Conservation (phyloP, 2,888 invertebrate species). For the Leistus spinibarbis region DNA sequence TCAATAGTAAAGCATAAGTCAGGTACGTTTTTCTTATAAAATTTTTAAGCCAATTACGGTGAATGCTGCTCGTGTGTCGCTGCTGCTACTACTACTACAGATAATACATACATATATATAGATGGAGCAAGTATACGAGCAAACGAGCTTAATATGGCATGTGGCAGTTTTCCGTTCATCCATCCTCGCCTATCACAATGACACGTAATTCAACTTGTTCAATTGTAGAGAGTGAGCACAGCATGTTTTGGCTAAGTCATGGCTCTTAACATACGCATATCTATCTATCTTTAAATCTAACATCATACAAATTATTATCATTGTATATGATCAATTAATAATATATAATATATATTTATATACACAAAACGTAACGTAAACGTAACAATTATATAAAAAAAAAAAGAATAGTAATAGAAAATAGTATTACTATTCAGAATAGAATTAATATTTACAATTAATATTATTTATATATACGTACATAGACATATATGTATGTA, state of each 20-base stretch:
- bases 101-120: background rate
- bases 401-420: constrained; percentile 29
- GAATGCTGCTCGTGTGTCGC: constrained; percentile 21
- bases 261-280: constrained; percentile 29
- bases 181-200: constrained; percentile 36
- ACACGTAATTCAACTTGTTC: constrained; percentile 30
- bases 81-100: background rate
- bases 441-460: constrained; percentile 33
- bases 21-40: constrained; percentile 53
- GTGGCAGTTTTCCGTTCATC: constrained; percentile 32
- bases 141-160: constrained; percentile 32
- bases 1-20: constrained; percentile 56
- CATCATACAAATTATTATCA: constrained; percentile 5
- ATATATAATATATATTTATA: constrained; percentile 9
- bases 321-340: constrained; percentile 11
- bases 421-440: constrained; percentile 29
- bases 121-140: constrained; percentile 1
- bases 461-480: background rate
- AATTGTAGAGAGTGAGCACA: constrained; percentile 35
- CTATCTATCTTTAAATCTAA: constrained; percentile 6
- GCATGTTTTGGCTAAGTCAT: constrained; percentile 37
- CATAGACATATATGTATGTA: background rate
- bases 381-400: constrained; percentile 33
- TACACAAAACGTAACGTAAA: constrained; percentile 27
- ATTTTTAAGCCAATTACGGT: constrained; percentile 37